These are phyloP conservation scores for Amia ocellicauda DNA, from an alignment of 2,113 vertebrate genomes.

Conservation along the genomic window DNA sequence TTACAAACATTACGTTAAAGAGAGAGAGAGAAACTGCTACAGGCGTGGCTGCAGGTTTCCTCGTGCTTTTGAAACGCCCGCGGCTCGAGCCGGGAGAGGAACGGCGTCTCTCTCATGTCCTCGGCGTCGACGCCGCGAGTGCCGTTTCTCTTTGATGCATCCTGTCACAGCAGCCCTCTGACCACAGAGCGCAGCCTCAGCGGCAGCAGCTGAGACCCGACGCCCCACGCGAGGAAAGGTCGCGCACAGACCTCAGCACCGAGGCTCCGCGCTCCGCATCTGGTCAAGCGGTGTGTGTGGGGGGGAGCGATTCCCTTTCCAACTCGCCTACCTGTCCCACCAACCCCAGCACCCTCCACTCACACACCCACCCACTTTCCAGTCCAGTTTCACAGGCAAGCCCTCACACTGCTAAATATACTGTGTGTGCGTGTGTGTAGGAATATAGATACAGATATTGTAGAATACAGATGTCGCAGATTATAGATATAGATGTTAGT, in stretches of 20 bases:
- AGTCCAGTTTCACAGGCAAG: background rate
- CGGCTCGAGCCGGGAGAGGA: background rate
- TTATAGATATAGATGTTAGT: background rate
- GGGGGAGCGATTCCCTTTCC: too few species aligned
- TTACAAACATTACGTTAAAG: background rate
- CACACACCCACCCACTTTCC: conserved; percentile 8
- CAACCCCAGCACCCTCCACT: background rate
- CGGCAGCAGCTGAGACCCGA: conserved; percentile 33
- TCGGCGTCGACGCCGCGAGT: too few species aligned
- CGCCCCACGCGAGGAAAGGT: conserved; percentile 36
- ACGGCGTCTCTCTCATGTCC: background rate
- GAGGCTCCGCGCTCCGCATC: too few species aligned
- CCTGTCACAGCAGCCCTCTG: conserved; percentile 51
- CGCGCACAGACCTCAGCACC: conserved; percentile 26
- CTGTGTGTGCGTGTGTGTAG: background rate
- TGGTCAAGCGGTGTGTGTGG: too few species aligned
- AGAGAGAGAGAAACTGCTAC: background rate
- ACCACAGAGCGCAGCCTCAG: too few species aligned
- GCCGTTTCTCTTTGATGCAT: conserved; percentile 46
- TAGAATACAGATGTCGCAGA: background rate
- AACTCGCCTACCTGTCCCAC: background rate
- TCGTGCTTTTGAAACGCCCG: background rate
- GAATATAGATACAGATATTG: background rate
- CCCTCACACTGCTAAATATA: background rate
- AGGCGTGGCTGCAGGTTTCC: too few species aligned